Conservation (phyloP, 2,888 invertebrate genomes). For the Uropetala carovei region DNA sequence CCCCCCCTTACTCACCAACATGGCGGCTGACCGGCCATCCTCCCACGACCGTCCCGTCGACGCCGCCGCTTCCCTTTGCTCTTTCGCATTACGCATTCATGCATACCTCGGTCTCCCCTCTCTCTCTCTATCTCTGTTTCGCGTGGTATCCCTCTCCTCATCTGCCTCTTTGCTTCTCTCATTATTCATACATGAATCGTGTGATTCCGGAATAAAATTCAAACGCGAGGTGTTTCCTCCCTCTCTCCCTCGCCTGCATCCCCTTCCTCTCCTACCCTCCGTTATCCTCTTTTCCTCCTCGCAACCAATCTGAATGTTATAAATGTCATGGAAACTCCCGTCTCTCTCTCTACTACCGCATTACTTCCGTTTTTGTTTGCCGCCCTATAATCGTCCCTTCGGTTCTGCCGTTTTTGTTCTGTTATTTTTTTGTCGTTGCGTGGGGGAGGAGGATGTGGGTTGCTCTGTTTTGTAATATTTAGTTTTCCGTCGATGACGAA, state of each 20-base stretch:
- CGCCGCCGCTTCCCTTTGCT: no score
- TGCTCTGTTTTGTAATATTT: no score
- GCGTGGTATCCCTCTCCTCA: not conserved
- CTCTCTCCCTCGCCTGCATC: not conserved
- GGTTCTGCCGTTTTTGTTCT: no score
- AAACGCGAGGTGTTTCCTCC: not conserved
- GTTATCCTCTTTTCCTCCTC: not conserved
- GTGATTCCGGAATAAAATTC: slow-evolving; percentile 40
- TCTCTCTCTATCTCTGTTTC: not conserved
- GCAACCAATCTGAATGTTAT: slow-evolving; percentile 5
- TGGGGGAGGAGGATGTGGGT: no score
- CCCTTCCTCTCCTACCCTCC: not conserved
- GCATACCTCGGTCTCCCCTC: slow-evolving; percentile 19
- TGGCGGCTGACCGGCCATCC: no score
- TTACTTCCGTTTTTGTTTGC: not conserved
- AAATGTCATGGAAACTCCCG: not conserved
- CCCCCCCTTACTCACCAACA: no score
- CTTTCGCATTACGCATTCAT: slow-evolving; percentile 50
- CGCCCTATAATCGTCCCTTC: not conserved
- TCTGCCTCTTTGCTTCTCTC: slow-evolving; percentile 8
- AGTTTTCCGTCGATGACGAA: no score
- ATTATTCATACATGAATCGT: slow-evolving; percentile 58
- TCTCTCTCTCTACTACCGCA: not conserved
- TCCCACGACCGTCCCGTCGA: not conserved
- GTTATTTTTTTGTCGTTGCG: no score